Evolutionary conservation across 2,797 vertebrate species (phyloP), one percentile per base, ranked within the genome.

Genomic region (Schizopygopsis pylzovi): DNA sequence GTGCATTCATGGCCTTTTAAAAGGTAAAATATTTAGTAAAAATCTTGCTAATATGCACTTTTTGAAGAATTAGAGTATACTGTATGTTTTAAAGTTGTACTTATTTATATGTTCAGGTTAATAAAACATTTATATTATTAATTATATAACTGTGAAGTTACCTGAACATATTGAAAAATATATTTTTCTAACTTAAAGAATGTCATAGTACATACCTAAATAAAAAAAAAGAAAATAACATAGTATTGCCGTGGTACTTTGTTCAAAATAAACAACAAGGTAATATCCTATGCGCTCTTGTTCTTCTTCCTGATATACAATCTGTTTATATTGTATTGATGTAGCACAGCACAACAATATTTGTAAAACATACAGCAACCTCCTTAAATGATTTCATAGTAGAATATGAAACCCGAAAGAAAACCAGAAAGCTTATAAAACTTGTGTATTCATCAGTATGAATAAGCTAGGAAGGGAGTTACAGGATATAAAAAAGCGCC

Each of bases 401-500:
- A 13, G 72, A 77, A 83, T 67, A 67, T 67, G 61, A 83, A 73
- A 33, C 39, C 28, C 71, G 63, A 22, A 78, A 73, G 39, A 80
- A 75, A 85, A 72, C 37, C 28, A 47, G 68, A 52, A 85, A 68
- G 33, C 65, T 54, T 83, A 76, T 67, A 70, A 81, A 85, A 67
- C 39, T 1, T 22, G 37, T 81, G n/a, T 89, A 84, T 88, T 87
- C 82, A 86, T 86, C 59, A 81, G 81, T 78, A 84, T 88, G 77
- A 85, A 70, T 71, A 82, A 56, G 81, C 16, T 68, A 28, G n/a
- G 63, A 45, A 63, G 61, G 25, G 47, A 72, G 78, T 89, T 87
- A 82, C 41, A 63, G 79, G 47, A 87, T 90, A 47, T 89, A 89
- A 90, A 89, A 85, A 85, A 41, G 18, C 47, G 79, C 49, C 71